phyloP scores from a whole-genome alignment of 1,140 invertebrate species.

The Zaprionus ornatus region DNA sequence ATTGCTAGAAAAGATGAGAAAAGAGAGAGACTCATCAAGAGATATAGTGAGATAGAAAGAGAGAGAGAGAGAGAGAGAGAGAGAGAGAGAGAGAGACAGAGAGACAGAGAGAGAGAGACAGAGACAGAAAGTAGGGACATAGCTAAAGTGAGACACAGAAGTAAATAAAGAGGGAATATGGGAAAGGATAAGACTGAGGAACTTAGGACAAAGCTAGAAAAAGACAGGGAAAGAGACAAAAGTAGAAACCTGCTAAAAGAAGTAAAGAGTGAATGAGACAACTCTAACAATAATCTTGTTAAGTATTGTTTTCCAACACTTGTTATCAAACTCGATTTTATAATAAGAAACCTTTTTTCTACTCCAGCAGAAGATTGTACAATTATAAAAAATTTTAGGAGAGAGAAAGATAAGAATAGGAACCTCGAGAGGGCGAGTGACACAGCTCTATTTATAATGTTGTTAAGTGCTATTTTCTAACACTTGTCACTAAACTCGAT shows the following conservation, averaged over 20 bases:
- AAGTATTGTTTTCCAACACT: conserved; percentile 41
- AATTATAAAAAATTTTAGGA: background rate
- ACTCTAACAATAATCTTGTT: background rate
- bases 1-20: too few species aligned
- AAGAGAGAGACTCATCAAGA: too few species aligned
- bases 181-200: too few species aligned
- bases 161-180: too few species aligned
- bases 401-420: background rate
- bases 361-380: too few species aligned
- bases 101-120: too few species aligned
- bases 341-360: conserved; percentile 42
- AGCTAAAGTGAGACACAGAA: too few species aligned
- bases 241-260: background rate
- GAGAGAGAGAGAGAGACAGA: background rate
- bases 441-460: background rate
- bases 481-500: conserved; percentile 62
- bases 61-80: too few species aligned
- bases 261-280: too few species aligned
- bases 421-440: too few species aligned
- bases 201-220: too few species aligned
- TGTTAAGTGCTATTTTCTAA: conserved; percentile 31
- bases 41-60: background rate
- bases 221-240: background rate
- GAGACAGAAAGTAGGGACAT: too few species aligned
- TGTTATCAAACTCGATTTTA: conserved; percentile 62